These are phyloP conservation scores for Polyploca ridens DNA, from an alignment of 2,888 invertebrate genomes.

Conservation along the genomic window DNA sequence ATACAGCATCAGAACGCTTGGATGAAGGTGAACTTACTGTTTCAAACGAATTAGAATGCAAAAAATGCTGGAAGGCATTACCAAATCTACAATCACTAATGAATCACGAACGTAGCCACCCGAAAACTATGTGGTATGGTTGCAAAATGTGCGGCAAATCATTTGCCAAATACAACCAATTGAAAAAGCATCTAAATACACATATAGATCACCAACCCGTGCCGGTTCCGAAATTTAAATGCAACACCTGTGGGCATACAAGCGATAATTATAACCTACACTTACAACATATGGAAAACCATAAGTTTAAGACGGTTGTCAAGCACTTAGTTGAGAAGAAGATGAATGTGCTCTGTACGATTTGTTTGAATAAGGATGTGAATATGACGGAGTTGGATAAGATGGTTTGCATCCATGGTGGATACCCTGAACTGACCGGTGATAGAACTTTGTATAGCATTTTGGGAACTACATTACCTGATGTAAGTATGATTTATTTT, in stretches of 20 bases:
- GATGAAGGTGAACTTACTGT: conserved; percentile 30
- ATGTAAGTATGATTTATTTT: conserved; percentile 55
- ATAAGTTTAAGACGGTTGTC: conserved; percentile 66
- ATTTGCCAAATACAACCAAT: conserved; percentile 57
- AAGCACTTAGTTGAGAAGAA: conserved; percentile 59
- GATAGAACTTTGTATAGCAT: conserved; percentile 58
- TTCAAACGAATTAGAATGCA: conserved; percentile 62
- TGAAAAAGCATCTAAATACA: conserved; percentile 56
- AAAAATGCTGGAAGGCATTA: conserved; percentile 67
- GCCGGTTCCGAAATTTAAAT: conserved; percentile 43
- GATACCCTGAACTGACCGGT: conserved; percentile 65
- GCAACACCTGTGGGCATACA: conserved; percentile 53
- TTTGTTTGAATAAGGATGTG: conserved; percentile 60
- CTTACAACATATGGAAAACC: conserved; percentile 72
- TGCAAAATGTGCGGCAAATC: conserved; percentile 70
- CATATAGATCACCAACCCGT: conserved; percentile 31
- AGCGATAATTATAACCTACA: conserved; percentile 50
- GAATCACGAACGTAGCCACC: conserved; percentile 68
- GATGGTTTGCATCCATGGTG: conserved; percentile 63
- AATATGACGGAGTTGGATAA: conserved; percentile 55
- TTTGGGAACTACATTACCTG: conserved; percentile 60
- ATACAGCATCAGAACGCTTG: conserved; percentile 43
- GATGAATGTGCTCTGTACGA: conserved; percentile 60
- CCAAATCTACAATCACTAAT: conserved; percentile 58
- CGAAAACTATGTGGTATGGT: conserved; percentile 71